phyloP scores from a whole-genome alignment of 2,888 invertebrate genomes.

The Spisula solida region DNA sequence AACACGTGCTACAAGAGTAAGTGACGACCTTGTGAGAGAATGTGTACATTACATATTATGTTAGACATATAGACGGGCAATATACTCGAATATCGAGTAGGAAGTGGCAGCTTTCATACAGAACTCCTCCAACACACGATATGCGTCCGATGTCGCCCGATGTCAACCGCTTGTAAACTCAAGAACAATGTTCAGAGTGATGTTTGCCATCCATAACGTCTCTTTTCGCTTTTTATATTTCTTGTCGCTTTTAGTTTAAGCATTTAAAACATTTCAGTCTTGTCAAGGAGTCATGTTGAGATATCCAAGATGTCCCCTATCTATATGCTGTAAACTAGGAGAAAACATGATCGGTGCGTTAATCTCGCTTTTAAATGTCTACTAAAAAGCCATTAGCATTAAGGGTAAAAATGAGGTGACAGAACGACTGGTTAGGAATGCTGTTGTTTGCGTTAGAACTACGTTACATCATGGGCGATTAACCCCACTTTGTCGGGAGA shows the following conservation, averaged over 20 bases:
- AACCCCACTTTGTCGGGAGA: constrained; percentile 65
- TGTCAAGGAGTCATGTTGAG: not conserved
- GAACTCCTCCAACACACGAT: not conserved
- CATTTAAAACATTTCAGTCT: not conserved
- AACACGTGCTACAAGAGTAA: not conserved
- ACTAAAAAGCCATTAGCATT: constrained; percentile 52
- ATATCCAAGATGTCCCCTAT: not conserved
- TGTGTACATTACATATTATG: not conserved
- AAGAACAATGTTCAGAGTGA: not conserved
- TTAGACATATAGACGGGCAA: not conserved
- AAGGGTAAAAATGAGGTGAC: constrained; percentile 42
- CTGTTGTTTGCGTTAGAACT: constrained; percentile 57
- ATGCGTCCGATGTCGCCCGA: not conserved
- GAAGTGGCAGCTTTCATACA: not conserved
- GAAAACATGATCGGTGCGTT: not conserved
- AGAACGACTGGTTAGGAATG: constrained; percentile 41
- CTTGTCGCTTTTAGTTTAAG: not conserved
- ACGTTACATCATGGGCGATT: constrained; percentile 60
- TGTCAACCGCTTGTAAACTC: not conserved
- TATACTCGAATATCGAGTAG: not conserved
- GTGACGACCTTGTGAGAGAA: not conserved
- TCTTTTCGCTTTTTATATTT: not conserved
- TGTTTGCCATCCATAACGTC: not conserved
- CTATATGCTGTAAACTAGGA: not conserved
- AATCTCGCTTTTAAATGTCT: constrained; percentile 40